Evolutionary conservation across 1,140 invertebrate species (phyloP).

Genomic region (Solen grandis): DNA sequence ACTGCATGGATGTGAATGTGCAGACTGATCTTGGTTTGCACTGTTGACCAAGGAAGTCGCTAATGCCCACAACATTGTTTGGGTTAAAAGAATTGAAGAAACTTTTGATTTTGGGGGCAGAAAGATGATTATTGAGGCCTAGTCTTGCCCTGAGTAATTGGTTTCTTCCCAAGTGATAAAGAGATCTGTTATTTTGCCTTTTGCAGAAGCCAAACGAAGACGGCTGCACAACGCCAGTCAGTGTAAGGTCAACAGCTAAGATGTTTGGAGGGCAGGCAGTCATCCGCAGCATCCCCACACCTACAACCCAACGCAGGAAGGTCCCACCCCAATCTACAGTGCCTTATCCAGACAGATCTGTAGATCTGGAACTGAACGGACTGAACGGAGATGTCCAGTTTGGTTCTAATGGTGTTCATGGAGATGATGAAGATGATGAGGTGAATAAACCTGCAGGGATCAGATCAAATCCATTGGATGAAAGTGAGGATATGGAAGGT

Average conservation of each 20-base stretch:
- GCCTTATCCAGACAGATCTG: not conserved
- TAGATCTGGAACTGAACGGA: slow-evolving; percentile 53
- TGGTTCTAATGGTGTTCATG: not conserved
- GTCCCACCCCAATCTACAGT: not conserved
- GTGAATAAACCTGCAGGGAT: not conserved
- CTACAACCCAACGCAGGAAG: slow-evolving; percentile 8
- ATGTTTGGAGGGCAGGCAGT: slow-evolving; percentile 55
- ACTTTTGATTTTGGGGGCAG: too few relatives aligned
- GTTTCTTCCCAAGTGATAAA: too few relatives aligned
- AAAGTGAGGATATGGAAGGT: slow-evolving; percentile 10
- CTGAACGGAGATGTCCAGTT: slow-evolving; percentile 17
- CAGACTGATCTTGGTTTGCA: too few relatives aligned
- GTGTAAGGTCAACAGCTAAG: slow-evolving; percentile 47
- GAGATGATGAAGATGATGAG: not conserved
- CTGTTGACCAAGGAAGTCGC: too few relatives aligned
- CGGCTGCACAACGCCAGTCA: slow-evolving; percentile 25
- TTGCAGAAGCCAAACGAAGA: slow-evolving; percentile 43
- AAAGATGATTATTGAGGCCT: too few relatives aligned
- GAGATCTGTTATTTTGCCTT: too few relatives aligned
- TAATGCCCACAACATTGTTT: too few relatives aligned
- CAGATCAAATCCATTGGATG: not conserved
- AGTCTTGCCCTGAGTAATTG: too few relatives aligned
- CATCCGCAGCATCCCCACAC: slow-evolving; percentile 48
- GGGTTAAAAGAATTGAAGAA: too few relatives aligned
- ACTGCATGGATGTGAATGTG: too few relatives aligned